Conservation (phyloP, 2,888 invertebrate species). For the Epinotia nisella region DNA sequence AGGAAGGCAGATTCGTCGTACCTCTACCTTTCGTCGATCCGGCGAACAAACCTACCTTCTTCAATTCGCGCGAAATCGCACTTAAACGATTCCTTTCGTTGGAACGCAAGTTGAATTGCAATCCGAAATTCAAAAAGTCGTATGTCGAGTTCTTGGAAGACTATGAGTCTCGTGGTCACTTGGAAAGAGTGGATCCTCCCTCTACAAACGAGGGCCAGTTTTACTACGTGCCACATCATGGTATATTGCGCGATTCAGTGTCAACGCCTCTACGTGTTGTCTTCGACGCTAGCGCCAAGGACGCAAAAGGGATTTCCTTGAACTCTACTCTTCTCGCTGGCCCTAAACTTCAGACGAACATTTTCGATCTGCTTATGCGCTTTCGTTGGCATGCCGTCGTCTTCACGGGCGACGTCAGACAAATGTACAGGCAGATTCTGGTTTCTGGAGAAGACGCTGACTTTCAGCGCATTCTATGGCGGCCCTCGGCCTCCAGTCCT, state of each 20-base stretch:
- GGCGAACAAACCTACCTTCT: too few relatives aligned
- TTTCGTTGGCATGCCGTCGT: too few relatives aligned
- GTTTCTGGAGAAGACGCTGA: too few relatives aligned
- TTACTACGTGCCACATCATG: not conserved
- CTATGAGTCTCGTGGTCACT: not conserved
- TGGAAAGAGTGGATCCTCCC: not conserved
- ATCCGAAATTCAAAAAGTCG: not conserved
- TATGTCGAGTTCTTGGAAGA: too few relatives aligned
- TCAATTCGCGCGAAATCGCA: not conserved
- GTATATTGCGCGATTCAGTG: not conserved
- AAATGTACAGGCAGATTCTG: too few relatives aligned
- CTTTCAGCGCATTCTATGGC: too few relatives aligned
- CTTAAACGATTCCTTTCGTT: not conserved
- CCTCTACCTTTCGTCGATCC: not conserved
- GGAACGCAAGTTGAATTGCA: slow-evolving; percentile 1
- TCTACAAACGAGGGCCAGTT: not conserved
- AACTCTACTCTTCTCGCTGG: not conserved
- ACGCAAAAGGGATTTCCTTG: not conserved
- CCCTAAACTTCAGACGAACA: not conserved
- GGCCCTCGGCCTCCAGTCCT: not conserved
- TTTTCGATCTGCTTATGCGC: too few relatives aligned
- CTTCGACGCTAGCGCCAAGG: not conserved
- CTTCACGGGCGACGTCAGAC: too few relatives aligned
- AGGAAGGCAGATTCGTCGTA: not conserved
- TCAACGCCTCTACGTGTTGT: not conserved